Percentiles rank a stretch among this genome's conserved stretches.
Evolutionary conservation across 2,797 vertebrate genomes (phyloP).

Genomic region (Melanitta fusca): DNA sequence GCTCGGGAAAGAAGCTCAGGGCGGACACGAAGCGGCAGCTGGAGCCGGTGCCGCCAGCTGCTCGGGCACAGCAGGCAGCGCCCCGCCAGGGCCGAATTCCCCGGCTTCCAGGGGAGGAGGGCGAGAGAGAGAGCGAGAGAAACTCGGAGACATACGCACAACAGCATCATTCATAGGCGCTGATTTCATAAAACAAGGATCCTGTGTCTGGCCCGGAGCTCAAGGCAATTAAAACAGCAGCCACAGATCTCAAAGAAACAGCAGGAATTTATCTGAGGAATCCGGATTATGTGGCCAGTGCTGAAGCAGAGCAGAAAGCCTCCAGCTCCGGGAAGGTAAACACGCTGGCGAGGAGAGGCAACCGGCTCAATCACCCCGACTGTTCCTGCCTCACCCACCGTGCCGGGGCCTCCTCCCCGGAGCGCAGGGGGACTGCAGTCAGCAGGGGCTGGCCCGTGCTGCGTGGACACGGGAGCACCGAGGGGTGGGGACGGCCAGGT

Average conservation of each 20-base stretch:
- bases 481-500: neutral
- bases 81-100: neutral
- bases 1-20: neutral
- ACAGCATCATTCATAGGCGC: conserved; percentile 69
- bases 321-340: conserved; percentile 2
- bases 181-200: conserved; percentile 52
- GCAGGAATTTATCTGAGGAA: conserved; percentile 66
- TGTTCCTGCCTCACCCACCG: neutral
- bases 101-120: neutral
- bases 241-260: conserved; percentile 43
- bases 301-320: conserved; percentile 15
- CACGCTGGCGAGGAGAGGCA: neutral
- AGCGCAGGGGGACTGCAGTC: accelerated
- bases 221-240: conserved; percentile 45
- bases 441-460: neutral
- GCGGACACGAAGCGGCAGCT: neutral
- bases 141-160: conserved; percentile 32
- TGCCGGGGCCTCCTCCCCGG: accelerated
- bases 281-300: conserved; percentile 56
- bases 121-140: conserved; percentile 7
- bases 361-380: neutral
- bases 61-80: neutral
- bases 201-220: conserved; percentile 63
- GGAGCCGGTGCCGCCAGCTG: neutral
- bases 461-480: accelerated